Evolutionary conservation across 2,113 vertebrate genomes (phyloP), one percentile per base, ranked within the genome.

Genomic region (Equus quagga): DNA sequence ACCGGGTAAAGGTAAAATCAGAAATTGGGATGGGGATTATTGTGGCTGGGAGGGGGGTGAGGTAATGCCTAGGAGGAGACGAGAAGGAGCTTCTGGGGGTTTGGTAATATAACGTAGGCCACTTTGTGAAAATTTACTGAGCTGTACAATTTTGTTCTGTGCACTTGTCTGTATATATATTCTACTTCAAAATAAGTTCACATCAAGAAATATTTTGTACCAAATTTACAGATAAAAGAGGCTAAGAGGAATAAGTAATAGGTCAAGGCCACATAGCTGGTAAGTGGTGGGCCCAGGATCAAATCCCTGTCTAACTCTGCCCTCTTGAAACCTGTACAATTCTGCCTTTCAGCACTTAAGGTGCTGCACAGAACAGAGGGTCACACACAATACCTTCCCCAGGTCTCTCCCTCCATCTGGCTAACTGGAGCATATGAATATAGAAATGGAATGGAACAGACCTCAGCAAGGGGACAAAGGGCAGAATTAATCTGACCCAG

Each of bases 131-230:
- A 89, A 64, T 70, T 23, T 49, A 36, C 31, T 13, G 11, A 78
- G 26, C 64, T 95, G 5, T 64, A 11, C 4, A 67, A 41, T 41
- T 93, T 82, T 8, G 15, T 62, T 41, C 70, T 62, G 19, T 73
- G 19, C 26, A 60, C 46, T 46, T 44, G 60, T 60, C 60, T 75
- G 7, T 44, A 49, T 80, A 31, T 31, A 26, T 18, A 33, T 60
- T 75, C 18, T 70, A 62, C 56, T 87, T 83, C 33, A 92, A 96
- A 78, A 67, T 92, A 79, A 83, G 6, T 54, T 90, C 56, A 87
- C 65, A 65, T 78, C 49, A 94, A 81, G 41, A 93, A 88, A 67
- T 33, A 26, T 10, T 44, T 95, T 64, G 54, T 10, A 49, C 26
- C 15, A n/a, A 49, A 67, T 87, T 62, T 54, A 90, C 3, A 86